phyloP scores from a whole-genome alignment of 2,888 invertebrate genomes.

The Cryptocephalus moraei region DNA sequence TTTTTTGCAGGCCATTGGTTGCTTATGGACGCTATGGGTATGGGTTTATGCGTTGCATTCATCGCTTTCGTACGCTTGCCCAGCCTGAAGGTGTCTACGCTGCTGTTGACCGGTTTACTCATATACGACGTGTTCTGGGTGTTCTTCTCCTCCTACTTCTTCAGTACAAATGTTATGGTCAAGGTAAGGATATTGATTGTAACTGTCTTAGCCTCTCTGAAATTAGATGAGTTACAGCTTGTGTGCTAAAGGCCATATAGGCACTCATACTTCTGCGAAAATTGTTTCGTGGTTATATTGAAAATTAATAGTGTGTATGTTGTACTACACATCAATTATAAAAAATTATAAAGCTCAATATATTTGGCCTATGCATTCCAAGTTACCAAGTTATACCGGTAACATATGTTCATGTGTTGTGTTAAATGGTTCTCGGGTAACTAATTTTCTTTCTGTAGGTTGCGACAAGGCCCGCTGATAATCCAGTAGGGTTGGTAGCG shows the following conservation, averaged over 20 bases:
- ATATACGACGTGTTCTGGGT: slow-evolving; percentile 99
- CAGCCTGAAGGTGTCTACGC: slow-evolving; percentile 89
- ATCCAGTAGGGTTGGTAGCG: slow-evolving; percentile 88
- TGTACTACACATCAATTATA: too few species aligned
- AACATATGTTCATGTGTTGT: too few species aligned
- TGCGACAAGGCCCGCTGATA: slow-evolving; percentile 77
- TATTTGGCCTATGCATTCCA: too few species aligned
- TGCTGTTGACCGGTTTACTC: slow-evolving; percentile 84
- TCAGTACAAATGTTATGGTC: slow-evolving; percentile 98
- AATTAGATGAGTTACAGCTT: too few species aligned
- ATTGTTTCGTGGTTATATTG: too few species aligned
- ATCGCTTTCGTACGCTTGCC: slow-evolving; percentile 94
- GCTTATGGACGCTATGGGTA: slow-evolving; percentile 97
- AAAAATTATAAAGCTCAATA: too few species aligned
- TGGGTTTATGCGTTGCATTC: slow-evolving; percentile 96
- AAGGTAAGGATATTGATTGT: slow-evolving; percentile 46
- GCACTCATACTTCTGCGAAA: too few species aligned
- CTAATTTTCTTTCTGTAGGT: slow-evolving; percentile 35
- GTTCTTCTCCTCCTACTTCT: slow-evolving; percentile 96
- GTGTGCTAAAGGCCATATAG: too few species aligned
- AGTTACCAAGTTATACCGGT: too few species aligned
- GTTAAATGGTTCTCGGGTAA: not conserved
- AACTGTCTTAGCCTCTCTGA: not conserved
- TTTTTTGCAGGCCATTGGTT: slow-evolving; percentile 71
- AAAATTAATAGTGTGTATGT: too few species aligned